A percentile compares a stretch with the other conserved stretches of the same genome.
These are phyloP conservation scores for Saguinus midas DNA, from an alignment of 2,113 vertebrate species.

Conservation along the genomic window DNA sequence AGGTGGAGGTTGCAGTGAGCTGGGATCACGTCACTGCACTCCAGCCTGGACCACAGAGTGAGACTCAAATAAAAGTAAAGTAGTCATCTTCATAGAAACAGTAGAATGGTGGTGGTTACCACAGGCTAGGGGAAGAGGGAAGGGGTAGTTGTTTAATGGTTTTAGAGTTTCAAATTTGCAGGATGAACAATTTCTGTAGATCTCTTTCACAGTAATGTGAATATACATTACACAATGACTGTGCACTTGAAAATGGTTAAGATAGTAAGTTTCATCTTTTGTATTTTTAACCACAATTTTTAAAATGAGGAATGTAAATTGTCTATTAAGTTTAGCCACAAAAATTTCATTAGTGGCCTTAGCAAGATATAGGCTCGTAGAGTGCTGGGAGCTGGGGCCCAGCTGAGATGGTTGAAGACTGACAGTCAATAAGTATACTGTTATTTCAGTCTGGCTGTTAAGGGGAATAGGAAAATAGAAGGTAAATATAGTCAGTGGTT, in stretches of 20 bases:
- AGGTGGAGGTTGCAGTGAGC: too few relatives aligned
- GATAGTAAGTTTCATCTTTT: not conserved
- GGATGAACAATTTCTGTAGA: not conserved
- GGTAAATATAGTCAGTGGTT: not conserved
- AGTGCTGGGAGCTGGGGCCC: not conserved
- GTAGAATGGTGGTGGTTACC: not conserved
- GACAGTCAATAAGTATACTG: not conserved
- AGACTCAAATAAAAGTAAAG: not conserved
- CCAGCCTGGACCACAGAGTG: too few relatives aligned
- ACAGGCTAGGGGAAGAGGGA: not conserved
- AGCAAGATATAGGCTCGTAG: not conserved
- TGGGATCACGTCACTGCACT: too few relatives aligned
- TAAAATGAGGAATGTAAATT: not conserved
- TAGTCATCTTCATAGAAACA: not conserved
- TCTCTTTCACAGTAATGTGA: not conserved
- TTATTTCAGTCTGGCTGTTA: not conserved
- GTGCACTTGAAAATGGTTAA: not conserved
- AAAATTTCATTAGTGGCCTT: not conserved
- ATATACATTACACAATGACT: not conserved
- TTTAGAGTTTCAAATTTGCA: not conserved
- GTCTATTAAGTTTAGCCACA: not conserved
- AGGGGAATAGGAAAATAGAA: not conserved
- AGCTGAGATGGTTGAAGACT: not conserved
- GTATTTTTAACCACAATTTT: not conserved
- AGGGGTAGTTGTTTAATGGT: not conserved